Evolutionary conservation across 2,113 vertebrate species (phyloP).

Genomic region (Morone saxatilis): DNA sequence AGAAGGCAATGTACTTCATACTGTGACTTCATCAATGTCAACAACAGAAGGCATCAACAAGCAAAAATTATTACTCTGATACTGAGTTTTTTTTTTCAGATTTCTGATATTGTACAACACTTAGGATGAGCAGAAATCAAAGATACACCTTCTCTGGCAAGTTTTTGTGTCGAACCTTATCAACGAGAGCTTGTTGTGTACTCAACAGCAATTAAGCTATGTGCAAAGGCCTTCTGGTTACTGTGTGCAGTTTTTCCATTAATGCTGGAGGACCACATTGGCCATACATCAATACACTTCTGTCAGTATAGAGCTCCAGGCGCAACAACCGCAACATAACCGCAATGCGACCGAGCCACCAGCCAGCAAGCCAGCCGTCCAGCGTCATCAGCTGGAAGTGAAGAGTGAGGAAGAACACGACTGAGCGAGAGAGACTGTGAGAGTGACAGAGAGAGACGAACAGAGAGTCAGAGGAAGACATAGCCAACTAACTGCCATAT

Average conservation of each 20-base stretch:
- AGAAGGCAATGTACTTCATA: slow-evolving; percentile 53
- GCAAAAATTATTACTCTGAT: slow-evolving; percentile 28
- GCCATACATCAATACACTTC: slow-evolving; percentile 48
- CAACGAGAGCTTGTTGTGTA: neutral
- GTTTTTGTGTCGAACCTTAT: neutral
- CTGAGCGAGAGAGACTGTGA: slow-evolving; percentile 15
- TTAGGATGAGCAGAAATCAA: neutral
- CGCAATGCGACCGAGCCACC: slow-evolving; percentile 47
- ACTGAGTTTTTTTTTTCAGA: slow-evolving; percentile 18
- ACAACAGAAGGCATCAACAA: slow-evolving; percentile 54
- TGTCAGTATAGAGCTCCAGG: slow-evolving; percentile 37
- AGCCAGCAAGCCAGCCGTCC: slow-evolving; percentile 33
- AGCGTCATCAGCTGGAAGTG: slow-evolving; percentile 39
- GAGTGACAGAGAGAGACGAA: slow-evolving; percentile 13
- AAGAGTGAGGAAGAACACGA: slow-evolving; percentile 52
- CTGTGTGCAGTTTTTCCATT: slow-evolving; percentile 37
- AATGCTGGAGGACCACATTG: slow-evolving; percentile 39
- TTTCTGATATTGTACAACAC: neutral
- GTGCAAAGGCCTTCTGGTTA: slow-evolving; percentile 24
- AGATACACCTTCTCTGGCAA: neutral
- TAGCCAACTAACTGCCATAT: slow-evolving; percentile 52
- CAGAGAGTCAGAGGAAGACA: neutral
- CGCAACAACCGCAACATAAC: slow-evolving; percentile 52
- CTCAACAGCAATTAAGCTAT: neutral
- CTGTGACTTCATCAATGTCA: slow-evolving; percentile 42